Evolutionary conservation across 2,888 invertebrate genomes (phyloP).

Genomic region (Lepidocyrtoides sp.): DNA sequence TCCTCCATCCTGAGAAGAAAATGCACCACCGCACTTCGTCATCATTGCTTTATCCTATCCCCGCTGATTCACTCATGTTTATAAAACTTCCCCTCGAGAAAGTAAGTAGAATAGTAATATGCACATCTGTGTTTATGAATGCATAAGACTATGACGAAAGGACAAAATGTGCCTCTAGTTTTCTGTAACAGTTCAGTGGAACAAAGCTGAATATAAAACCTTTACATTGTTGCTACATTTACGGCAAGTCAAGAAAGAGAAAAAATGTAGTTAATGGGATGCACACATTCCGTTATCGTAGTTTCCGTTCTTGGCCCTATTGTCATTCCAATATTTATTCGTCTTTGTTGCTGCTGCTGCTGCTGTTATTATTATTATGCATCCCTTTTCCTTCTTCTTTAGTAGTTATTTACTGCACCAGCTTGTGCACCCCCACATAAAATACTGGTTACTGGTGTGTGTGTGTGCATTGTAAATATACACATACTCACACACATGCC

Average conservation of each 20-base stretch:
- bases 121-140: conserved; percentile 49
- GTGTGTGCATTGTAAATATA: no score
- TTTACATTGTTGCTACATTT: background rate
- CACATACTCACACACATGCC: conserved; percentile 19
- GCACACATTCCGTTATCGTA: conserved; percentile 77
- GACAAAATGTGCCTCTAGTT: conserved; percentile 26
- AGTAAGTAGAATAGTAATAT: background rate
- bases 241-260: background rate
- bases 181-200: conserved; percentile 46
- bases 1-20: no score
- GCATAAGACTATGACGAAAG: conserved; percentile 9
- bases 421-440: conserved; percentile 55
- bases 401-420: conserved; percentile 64
- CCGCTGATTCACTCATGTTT: conserved; percentile 14
- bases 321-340: conserved; percentile 38
- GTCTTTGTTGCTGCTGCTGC: conserved; percentile 18
- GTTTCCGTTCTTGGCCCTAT: conserved; percentile 63
- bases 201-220: conserved; percentile 34
- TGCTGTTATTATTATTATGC: conserved; percentile 29
- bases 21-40: background rate
- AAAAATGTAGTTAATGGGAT: conserved; percentile 73
- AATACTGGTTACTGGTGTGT: conserved; percentile 31
- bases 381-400: conserved; percentile 4
- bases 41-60: conserved; percentile 7
- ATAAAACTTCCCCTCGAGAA: conserved; percentile 42